Percentiles rank a stretch among this genome's conserved stretches.
Evolutionary conservation across 2,113 vertebrate species (phyloP).

Genomic region (Microcebus griseorufus): DNA sequence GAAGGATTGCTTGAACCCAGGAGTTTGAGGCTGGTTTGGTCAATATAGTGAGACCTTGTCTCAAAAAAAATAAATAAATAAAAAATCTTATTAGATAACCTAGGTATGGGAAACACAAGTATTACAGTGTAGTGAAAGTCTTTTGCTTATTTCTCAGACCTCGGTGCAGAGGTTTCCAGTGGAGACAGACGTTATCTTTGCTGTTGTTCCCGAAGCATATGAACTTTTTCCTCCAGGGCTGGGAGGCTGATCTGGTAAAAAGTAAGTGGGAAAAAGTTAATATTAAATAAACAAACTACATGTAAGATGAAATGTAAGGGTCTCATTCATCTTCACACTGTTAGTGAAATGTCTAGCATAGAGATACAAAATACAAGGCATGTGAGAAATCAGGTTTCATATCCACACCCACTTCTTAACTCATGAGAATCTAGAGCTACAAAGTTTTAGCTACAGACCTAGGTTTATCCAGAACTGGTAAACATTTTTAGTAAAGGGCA

Average conservation of each 20-base stretch:
- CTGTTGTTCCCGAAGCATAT: conserved; percentile 91
- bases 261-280: conserved; percentile 53
- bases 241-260: conserved; percentile 93
- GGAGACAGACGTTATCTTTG: conserved; percentile 98
- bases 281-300: neutral
- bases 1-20: too few relatives aligned
- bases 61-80: too few relatives aligned
- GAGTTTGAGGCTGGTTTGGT: too few relatives aligned
- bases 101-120: neutral
- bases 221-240: conserved; percentile 92
- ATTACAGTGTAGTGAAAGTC: conserved; percentile 1
- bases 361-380: too few relatives aligned
- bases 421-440: neutral
- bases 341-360: rapidly evolving
- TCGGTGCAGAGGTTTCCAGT: conserved; percentile 98
- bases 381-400: rapidly evolving
- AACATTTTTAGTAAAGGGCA: neutral
- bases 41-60: too few relatives aligned
- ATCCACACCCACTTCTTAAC: rapidly evolving
- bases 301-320: neutral
- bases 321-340: rapidly evolving
- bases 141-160: conserved; percentile 85
- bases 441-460: neutral
- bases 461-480: too few relatives aligned
- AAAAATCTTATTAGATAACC: neutral